These are phyloP conservation scores for Apamea monoglypha DNA, from an alignment of 2,888 invertebrate species.

Conservation along the genomic window DNA sequence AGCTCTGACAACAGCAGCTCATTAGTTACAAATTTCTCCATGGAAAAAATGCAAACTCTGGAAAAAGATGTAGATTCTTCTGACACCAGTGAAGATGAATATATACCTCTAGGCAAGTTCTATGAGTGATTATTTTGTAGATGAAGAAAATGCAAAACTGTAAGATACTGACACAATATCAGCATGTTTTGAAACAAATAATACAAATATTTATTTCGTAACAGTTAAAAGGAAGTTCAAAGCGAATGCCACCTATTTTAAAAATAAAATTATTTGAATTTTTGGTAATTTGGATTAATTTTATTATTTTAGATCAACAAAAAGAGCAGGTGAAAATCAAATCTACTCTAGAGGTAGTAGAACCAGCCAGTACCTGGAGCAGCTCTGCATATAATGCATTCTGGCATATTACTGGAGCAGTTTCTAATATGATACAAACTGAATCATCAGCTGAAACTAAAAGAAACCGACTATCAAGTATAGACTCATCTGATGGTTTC, in stretches of 20 bases:
- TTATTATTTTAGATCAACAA: conserved; percentile 78
- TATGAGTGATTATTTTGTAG: conserved; percentile 58
- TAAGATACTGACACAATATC: conserved; percentile 50
- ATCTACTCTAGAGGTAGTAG: conserved; percentile 80
- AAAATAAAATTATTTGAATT: background rate
- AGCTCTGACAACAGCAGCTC: conserved; percentile 88
- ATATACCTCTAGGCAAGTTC: conserved; percentile 83
- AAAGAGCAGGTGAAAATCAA: conserved; percentile 74
- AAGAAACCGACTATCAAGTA: conserved; percentile 81
- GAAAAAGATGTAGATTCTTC: conserved; percentile 84
- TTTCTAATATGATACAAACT: conserved; percentile 81
- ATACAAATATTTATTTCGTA: conserved; percentile 7
- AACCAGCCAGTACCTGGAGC: conserved; percentile 80
- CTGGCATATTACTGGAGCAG: conserved; percentile 82
- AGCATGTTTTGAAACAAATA: conserved; percentile 38
- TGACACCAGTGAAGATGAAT: conserved; percentile 88
- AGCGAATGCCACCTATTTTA: background rate
- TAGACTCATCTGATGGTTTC: conserved; percentile 87
- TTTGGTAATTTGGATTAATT: background rate
- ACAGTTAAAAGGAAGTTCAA: background rate
- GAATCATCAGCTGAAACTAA: conserved; percentile 74
- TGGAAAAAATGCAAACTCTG: conserved; percentile 82
- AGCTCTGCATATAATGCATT: conserved; percentile 83
- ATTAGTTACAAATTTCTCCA: conserved; percentile 83
- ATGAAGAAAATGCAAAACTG: conserved; percentile 54